Conservation (phyloP, 2,888 invertebrate species). For the Leucophora obtusa region DNA sequence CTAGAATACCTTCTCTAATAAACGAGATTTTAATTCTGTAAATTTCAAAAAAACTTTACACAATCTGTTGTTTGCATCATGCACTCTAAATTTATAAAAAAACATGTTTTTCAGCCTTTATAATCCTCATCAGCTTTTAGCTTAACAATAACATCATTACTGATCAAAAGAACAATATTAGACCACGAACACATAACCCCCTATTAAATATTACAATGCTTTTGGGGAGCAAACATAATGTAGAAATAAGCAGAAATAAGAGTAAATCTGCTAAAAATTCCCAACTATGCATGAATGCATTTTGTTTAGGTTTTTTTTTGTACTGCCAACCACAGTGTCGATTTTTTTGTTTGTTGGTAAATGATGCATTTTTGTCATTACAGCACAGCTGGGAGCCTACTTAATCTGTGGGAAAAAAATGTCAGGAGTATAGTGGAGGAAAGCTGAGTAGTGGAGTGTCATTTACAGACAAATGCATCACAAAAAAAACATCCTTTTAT, state of each 20-base stretch:
- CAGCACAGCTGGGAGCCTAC: constrained; percentile 45
- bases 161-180: neutral
- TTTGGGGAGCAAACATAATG: neutral
- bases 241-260: neutral
- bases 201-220: neutral
- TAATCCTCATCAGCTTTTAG: too few relatives aligned
- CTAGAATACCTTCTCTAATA: too few relatives aligned
- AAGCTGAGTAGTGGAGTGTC: neutral
- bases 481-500: neutral
- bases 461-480: constrained; percentile 5
- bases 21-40: too few relatives aligned
- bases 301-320: neutral
- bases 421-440: neutral
- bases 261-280: neutral
- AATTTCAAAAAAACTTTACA: too few relatives aligned
- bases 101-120: too few relatives aligned
- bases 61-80: too few relatives aligned
- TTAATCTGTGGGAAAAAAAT: constrained; percentile 16
- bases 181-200: neutral
- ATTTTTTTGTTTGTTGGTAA: neutral
- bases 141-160: too few relatives aligned
- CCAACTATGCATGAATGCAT: constrained; percentile 5
- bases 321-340: neutral
- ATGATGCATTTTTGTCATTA: constrained; percentile 39
- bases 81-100: too few relatives aligned